Base-by-base conservation (phyloP, 2,888 invertebrate genomes). In the Sphinx pinastri region DNA sequence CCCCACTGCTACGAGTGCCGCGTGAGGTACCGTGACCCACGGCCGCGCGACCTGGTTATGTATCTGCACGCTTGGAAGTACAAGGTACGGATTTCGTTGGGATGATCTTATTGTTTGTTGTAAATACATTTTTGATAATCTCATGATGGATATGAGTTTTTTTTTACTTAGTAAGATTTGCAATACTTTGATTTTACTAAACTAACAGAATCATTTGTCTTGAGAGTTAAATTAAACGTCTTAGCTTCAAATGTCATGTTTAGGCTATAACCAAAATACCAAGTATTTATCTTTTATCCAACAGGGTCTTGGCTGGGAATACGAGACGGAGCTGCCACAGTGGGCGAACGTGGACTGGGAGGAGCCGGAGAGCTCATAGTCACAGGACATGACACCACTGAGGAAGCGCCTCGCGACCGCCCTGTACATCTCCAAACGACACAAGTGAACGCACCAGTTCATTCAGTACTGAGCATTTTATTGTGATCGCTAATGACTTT, bases 31-130 rank as follows among this genome's bases (percentile, higher is more conserved):
- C 95, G 97, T 76, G 99, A 99, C 90, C 99, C 99, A 0, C 96
- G 97, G 75, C 98, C 98, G 0, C 96, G 97, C 77, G 98, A 99
- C 89, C 95, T 99, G 72, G 97, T 99, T 78, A 98, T 99, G 98
- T 99, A 98, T 91, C 95, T 99, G 60, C 99, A 99, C 91, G 99
- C 99, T 49, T 98, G 98, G 97, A 97, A 97, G 84, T 98, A 98
- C 89, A 96, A 96, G 95, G 97, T 97, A 86, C 12, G 19, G 45
- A 11, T 60, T 45, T 45, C 10, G 14, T 13, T n/a, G 10, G 11
- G 25, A 19, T 19, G 13, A 19, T 55, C 1, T 55, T 19, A 11
- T 4, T 38, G 38, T 38, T 7, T 38, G 19, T 55, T 25, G 13
- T 25, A 31, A 13, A 2, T 25, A 25, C 25, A 6, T 55, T 51